Percentiles rank a stretch among this genome's conserved stretches.
These are phyloP conservation scores for Hemibagrus wyckioides DNA, from an alignment of 2,113 vertebrate species.

Conservation along the genomic window DNA sequence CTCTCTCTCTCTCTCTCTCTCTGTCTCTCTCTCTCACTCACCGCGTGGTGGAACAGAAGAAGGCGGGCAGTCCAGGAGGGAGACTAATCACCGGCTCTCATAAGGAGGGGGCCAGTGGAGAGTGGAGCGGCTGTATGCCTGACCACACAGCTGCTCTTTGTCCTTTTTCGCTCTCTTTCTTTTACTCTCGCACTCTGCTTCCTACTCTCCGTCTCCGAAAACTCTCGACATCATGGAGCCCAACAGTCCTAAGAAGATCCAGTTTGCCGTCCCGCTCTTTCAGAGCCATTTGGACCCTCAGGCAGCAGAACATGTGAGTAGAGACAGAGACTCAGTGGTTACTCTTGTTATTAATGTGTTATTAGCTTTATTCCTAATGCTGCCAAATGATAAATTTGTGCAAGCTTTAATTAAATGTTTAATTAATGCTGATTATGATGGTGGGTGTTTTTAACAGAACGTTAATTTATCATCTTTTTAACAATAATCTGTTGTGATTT, in stretches of 20 bases:
- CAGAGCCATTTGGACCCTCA: slow-evolving; percentile 86
- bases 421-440: not conserved
- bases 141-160: slow-evolving; percentile 46
- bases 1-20: slow-evolving; percentile 7
- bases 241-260: slow-evolving; percentile 90
- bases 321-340: not conserved
- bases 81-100: slow-evolving; percentile 61
- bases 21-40: slow-evolving; percentile 63
- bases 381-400: slow-evolving; percentile 13
- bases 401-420: not conserved
- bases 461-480: not conserved
- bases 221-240: slow-evolving; percentile 77
- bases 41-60: slow-evolving; percentile 73
- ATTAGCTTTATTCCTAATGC: slow-evolving; percentile 29
- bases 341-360: slow-evolving; percentile 40
- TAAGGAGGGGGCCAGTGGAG: slow-evolving; percentile 60
- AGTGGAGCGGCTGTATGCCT: slow-evolving; percentile 46
- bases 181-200: slow-evolving; percentile 45
- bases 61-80: slow-evolving; percentile 67
- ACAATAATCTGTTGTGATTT: not conserved
- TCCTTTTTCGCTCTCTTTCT: slow-evolving; percentile 22
- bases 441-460: not conserved
- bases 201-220: slow-evolving; percentile 44
- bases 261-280: slow-evolving; percentile 84
- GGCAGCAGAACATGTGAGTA: slow-evolving; percentile 86